Conservation (phyloP, 2,888 invertebrate species). For the Bugula neritina region DNA sequence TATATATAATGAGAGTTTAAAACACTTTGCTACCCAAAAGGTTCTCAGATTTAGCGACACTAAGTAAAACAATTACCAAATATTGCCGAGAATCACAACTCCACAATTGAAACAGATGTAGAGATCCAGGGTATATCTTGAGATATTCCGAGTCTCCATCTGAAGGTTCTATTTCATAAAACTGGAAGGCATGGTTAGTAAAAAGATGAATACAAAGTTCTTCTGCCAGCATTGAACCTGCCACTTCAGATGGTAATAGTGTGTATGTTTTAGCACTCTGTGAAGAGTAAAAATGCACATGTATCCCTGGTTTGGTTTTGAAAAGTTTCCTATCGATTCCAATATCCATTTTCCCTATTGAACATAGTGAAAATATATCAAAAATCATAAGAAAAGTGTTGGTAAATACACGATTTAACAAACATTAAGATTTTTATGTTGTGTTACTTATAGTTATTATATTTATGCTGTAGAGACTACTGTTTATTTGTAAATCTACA, state of each 20-base stretch:
- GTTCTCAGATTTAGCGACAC: too few species aligned
- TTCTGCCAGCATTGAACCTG: neutral
- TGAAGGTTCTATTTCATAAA: constrained; percentile 2
- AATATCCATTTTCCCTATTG: neutral
- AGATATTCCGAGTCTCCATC: neutral
- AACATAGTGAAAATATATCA: too few species aligned
- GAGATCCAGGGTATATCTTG: neutral
- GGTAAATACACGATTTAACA: too few species aligned
- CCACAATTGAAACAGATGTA: constrained; percentile 20
- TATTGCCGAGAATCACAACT: neutral
- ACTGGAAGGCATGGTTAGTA: neutral
- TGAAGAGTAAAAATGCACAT: constrained; percentile 19
- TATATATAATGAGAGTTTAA: too few species aligned
- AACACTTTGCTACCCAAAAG: too few species aligned
- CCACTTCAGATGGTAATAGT: neutral
- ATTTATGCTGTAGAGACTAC: too few species aligned
- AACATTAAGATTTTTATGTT: too few species aligned
- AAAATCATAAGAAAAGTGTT: too few species aligned
- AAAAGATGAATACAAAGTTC: neutral
- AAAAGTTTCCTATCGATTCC: neutral
- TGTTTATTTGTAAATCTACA: too few species aligned
- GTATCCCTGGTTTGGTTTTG: neutral
- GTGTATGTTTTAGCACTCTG: constrained; percentile 1
- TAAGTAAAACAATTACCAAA: neutral
- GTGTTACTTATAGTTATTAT: too few species aligned